phyloP scores from a whole-genome alignment of 2,888 invertebrate genomes.

The Gortyna flavago region DNA sequence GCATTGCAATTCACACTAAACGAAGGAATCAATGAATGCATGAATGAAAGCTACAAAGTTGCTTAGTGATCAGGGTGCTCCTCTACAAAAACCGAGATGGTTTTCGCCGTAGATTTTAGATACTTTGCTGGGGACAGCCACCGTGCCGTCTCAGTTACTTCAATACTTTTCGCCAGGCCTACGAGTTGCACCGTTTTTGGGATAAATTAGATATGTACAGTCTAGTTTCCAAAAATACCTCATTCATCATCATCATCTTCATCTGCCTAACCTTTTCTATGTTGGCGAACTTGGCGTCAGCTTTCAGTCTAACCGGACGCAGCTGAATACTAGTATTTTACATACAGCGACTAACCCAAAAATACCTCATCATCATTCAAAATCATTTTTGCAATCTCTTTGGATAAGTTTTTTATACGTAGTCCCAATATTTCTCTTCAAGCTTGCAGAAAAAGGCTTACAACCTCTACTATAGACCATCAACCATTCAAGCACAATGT shows the following conservation, averaged over 20 bases:
- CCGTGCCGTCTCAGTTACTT: background rate
- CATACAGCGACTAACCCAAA: background rate
- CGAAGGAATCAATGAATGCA: background rate
- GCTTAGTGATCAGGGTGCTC: background rate
- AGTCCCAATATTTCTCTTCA: background rate
- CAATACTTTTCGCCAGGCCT: background rate
- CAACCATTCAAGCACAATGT: conserved; percentile 51
- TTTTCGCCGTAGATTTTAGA: background rate
- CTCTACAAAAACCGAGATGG: background rate
- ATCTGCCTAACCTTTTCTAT: background rate
- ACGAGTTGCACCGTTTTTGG: background rate
- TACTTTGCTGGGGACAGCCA: too few species aligned
- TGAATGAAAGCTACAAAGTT: background rate
- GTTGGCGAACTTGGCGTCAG: background rate
- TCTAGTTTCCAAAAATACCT: background rate
- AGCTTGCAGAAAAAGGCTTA: conserved; percentile 8
- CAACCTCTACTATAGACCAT: background rate
- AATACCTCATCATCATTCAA: background rate
- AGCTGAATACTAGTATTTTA: background rate
- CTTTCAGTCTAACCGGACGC: background rate
- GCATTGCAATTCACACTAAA: background rate
- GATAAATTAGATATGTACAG: background rate
- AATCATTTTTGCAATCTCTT: background rate
- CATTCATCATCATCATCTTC: too few species aligned
- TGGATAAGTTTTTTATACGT: background rate